Percentiles rank a stretch among this genome's conserved stretches.
Evolutionary conservation across 2,797 vertebrate species (phyloP).

Genomic region (Dryobates pubescens): DNA sequence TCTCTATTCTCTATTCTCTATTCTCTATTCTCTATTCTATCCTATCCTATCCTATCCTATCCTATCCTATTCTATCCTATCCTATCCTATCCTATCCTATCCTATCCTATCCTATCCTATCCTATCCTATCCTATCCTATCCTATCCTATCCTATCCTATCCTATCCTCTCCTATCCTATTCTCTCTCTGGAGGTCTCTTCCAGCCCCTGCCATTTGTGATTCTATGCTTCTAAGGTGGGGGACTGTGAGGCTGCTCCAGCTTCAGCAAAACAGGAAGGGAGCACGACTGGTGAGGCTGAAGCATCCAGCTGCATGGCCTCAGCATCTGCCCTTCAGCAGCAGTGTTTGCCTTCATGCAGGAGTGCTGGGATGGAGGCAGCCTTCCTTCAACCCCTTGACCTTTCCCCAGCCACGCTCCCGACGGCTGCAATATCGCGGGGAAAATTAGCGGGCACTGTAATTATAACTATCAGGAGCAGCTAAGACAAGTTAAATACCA

Average conservation of each 20-base stretch:
- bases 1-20: no score
- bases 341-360: accelerated
- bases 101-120: no score
- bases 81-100: no score
- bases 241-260: not conserved
- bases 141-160: no score
- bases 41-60: no score
- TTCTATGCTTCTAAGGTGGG: no score
- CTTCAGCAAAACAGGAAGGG: not conserved
- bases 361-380: not conserved
- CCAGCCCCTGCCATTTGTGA: no score
- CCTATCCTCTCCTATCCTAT: no score
- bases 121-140: no score
- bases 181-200: no score
- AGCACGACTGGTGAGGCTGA: accelerated
- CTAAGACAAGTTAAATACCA: constrained; percentile 79
- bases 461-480: constrained; percentile 74
- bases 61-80: no score
- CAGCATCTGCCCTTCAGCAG: not conserved
- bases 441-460: constrained; percentile 67
- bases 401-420: constrained; percentile 23
- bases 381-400: not conserved
- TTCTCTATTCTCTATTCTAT: no score
- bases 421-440: not conserved
- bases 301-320: accelerated